Evolutionary conservation across 1,140 invertebrate genomes (phyloP).

Genomic region (silkworm (Bombyx mori)): ASM3026992v2 NC_085110.1:12288501-12289000

Average conservation of each 20-base stretch:
- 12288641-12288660: slow-evolving; percentile 67
- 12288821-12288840: too few relatives aligned
- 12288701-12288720: slow-evolving; percentile 67
- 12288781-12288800: too few relatives aligned
- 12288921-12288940: too few relatives aligned
- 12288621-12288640: slow-evolving; percentile 71
- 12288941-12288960: too few relatives aligned
- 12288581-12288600: slow-evolving; percentile 47
- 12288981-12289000: too few relatives aligned
- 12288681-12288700: slow-evolving; percentile 65
- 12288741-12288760: neutral
- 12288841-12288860: slow-evolving; percentile 2
- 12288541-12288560: slow-evolving; percentile 22
- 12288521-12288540: slow-evolving; percentile 28
- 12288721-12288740: slow-evolving; percentile 39
- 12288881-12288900: slow-evolving; percentile 16
- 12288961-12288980: too few relatives aligned
- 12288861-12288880: slow-evolving; percentile 3
- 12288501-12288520: slow-evolving; percentile 1
- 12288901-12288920: neutral
- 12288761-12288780: slow-evolving; percentile 2
- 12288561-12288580: slow-evolving; percentile 64
- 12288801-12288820: too few relatives aligned
- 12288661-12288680: slow-evolving; percentile 54
- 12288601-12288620: slow-evolving; percentile 70